Percentiles rank a stretch among this genome's conserved stretches.
These are phyloP conservation scores for Apamea crenata DNA, from an alignment of 2,888 invertebrate genomes.

Conservation along the genomic window DNA sequence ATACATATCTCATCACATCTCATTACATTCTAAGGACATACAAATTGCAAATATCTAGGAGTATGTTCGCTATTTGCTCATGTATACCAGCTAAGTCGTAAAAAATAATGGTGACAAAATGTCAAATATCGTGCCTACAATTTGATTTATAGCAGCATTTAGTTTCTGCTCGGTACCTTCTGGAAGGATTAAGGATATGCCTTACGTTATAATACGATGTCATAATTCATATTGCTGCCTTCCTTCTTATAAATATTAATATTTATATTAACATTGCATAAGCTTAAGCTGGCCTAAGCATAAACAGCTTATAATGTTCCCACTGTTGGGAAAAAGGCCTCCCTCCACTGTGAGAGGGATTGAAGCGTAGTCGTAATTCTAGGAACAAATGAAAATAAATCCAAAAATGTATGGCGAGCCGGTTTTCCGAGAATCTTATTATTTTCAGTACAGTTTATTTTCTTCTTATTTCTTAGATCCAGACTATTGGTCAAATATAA, in stretches of 20 bases:
- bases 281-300: neutral
- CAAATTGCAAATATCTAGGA: conserved; percentile 41
- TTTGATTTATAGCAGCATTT: conserved; percentile 58
- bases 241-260: conserved; percentile 31
- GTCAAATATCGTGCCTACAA: conserved; percentile 58
- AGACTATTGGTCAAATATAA: neutral
- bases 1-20: conserved; percentile 27
- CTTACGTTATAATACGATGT: conserved; percentile 34
- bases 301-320: neutral
- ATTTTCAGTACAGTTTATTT: conserved; percentile 7
- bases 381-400: neutral
- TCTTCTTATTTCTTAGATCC: neutral
- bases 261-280: conserved; percentile 3
- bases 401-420: neutral
- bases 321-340: neutral
- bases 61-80: conserved; percentile 28
- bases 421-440: neutral
- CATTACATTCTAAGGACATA: conserved; percentile 43
- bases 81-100: conserved; percentile 38
- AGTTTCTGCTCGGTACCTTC: conserved; percentile 45
- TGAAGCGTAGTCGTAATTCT: neutral
- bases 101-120: conserved; percentile 60
- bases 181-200: conserved; percentile 46
- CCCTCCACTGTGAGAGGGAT: neutral
- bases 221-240: conserved; percentile 34